A percentile compares a stretch with the other conserved stretches of the same genome.
Evolutionary conservation across 2,888 invertebrate species (phyloP).

Genomic region (Colletes collaris): DNA sequence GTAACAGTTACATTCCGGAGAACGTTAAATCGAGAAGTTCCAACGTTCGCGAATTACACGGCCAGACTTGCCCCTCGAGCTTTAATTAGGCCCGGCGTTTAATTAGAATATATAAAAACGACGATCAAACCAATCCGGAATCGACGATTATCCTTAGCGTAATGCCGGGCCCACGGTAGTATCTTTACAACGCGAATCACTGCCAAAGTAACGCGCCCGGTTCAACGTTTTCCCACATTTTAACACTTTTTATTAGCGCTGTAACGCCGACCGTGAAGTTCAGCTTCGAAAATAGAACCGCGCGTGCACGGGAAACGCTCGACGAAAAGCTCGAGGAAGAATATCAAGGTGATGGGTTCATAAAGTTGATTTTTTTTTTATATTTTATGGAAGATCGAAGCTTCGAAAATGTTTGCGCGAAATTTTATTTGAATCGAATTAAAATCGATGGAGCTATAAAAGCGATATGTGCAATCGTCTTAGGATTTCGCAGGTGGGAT

Average conservation of each 20-base stretch:
- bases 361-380: too few relatives aligned
- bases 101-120: constrained; percentile 26
- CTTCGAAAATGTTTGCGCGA: too few relatives aligned
- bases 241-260: constrained; percentile 15
- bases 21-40: constrained; percentile 8
- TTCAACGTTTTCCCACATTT: constrained; percentile 6
- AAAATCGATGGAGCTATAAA: too few relatives aligned
- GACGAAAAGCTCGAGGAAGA: too few relatives aligned
- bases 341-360: too few relatives aligned
- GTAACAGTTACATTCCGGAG: constrained; percentile 39
- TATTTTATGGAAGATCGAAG: too few relatives aligned
- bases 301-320: too few relatives aligned
- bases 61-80: not conserved
- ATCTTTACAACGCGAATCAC: constrained; percentile 7
- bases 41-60: not conserved
- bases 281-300: too few relatives aligned
- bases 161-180: too few relatives aligned
- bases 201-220: not conserved
- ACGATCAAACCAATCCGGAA: not conserved
- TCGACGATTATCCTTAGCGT: not conserved
- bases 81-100: constrained; percentile 41
- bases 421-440: too few relatives aligned
- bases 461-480: too few relatives aligned
- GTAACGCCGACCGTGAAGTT: not conserved
- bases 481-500: too few relatives aligned